These are phyloP conservation scores for Formicarius rufipectus DNA, from an alignment of 2,113 vertebrate species.

Conservation along the genomic window DNA sequence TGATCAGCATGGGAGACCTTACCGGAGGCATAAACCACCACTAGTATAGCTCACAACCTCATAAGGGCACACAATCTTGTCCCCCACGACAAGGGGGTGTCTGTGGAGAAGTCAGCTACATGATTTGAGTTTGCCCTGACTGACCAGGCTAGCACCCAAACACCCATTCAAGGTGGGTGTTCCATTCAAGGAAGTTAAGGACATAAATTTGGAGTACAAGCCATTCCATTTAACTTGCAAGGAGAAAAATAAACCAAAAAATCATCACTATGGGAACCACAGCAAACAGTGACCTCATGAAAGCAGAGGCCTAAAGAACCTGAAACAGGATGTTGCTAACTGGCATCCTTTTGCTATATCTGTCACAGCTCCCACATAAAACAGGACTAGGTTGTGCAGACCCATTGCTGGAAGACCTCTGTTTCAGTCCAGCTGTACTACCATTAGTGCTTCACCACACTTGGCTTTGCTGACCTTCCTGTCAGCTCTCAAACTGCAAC, in stretches of 20 bases:
- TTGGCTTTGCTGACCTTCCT: not conserved
- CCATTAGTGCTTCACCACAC: not conserved
- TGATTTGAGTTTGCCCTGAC: not conserved
- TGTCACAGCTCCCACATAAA: not conserved
- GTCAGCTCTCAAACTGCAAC: not conserved
- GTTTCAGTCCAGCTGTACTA: not conserved
- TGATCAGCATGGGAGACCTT: no score
- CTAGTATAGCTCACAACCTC: no score
- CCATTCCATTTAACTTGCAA: not conserved
- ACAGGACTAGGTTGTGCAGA: not conserved
- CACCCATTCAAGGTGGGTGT: no score
- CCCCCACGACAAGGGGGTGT: no score
- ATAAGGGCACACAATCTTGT: no score
- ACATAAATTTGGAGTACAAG: not conserved
- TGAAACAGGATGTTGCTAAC: not conserved
- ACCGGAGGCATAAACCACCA: no score
- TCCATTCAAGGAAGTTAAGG: not conserved
- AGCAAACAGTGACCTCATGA: not conserved
- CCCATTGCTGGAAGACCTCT: not conserved
- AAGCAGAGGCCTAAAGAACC: not conserved
- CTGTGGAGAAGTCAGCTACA: no score
- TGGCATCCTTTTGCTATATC: not conserved
- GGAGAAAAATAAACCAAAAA: not conserved
- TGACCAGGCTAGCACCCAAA: not conserved
- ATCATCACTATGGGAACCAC: not conserved